Base-by-base conservation (phyloP, 2,888 invertebrate species). In the Cheilosia grossa region DNA sequence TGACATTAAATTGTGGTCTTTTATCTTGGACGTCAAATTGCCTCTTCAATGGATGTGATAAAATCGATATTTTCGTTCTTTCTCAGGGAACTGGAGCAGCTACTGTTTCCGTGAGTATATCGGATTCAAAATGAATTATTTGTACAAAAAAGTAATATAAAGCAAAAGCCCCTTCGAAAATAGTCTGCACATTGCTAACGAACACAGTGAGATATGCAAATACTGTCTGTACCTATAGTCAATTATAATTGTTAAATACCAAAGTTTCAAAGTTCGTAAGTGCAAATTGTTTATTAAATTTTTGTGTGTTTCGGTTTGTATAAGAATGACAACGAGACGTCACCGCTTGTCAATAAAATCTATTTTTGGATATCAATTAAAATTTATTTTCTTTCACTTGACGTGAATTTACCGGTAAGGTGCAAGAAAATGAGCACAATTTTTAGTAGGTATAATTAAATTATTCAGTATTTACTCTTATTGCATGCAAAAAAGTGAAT, bases 51-150 rank as follows among this genome's bases (percentile, higher is more conserved):
- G 67, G 58, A 79, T 24, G 64, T 83, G 69, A n/a, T 74, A 69
- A 83, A 83, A 83, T 80, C 83, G 74, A 83, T 83, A 49, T 54
- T 74, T 24, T 53, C 66, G 6, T 80, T 74, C 40, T 79, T 79
- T 27, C 56, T 79, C 13, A 59, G 58, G n/a, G 69, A 83, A 37
- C 1, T 80, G 27, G 70, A 75, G 75, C 49, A 70, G 27, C 33
- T 83, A 33, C 56, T 80, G 17, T 75, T 75, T 47, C 66, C 69
- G 83, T 83, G 51, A 83, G 83, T 83, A 74, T n/a, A 37, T 42
- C 17, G 27, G 10, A 49, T 21, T 53, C 7, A 6, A 51, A 3
- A 37, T 15, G 15, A 9, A 53, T 56, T n/a, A 40, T 44, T 17
- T 17, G 6, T 24, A 15, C n/a, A 10, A 51, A 51, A 24, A 15